Conservation (phyloP, 2,113 vertebrate species). For the Charadrius vociferus region DNA sequence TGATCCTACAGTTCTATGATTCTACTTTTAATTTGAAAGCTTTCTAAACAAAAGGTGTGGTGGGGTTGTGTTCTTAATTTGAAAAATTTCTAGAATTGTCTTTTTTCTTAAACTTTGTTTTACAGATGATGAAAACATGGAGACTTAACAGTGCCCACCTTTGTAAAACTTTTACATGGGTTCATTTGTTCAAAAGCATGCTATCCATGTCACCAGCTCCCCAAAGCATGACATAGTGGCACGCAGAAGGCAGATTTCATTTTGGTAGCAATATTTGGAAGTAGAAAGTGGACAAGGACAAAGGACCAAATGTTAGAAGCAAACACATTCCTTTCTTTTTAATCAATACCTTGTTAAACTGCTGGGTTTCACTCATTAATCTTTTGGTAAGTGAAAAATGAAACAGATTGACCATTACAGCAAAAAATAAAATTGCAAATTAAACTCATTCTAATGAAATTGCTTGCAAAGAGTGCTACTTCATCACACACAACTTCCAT, state of each 20-base stretch:
- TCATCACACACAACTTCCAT: not conserved
- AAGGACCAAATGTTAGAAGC: not conserved
- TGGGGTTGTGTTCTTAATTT: not conserved
- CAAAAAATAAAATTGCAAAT: constrained; percentile 8
- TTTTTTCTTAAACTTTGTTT: not conserved
- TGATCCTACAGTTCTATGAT: not conserved
- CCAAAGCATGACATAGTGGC: not conserved
- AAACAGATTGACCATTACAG: not conserved
- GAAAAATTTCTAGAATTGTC: not conserved
- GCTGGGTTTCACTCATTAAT: not conserved
- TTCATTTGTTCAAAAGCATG: not conserved
- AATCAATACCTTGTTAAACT: constrained; percentile 18
- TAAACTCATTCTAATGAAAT: constrained; percentile 15
- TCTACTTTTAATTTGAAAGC: not conserved
- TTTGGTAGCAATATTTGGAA: not conserved
- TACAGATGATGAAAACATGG: not conserved
- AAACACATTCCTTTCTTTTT: not conserved
- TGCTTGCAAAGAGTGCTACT: not conserved
- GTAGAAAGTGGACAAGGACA: not conserved
- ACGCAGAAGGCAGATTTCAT: not conserved
- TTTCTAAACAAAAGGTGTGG: not conserved
- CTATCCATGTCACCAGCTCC: not conserved
- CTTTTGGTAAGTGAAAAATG: constrained; percentile 2
- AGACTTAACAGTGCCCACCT: not conserved
- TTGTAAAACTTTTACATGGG: not conserved